Conservation (phyloP, 2,888 invertebrate genomes). For the Melanchra persicariae region DNA sequence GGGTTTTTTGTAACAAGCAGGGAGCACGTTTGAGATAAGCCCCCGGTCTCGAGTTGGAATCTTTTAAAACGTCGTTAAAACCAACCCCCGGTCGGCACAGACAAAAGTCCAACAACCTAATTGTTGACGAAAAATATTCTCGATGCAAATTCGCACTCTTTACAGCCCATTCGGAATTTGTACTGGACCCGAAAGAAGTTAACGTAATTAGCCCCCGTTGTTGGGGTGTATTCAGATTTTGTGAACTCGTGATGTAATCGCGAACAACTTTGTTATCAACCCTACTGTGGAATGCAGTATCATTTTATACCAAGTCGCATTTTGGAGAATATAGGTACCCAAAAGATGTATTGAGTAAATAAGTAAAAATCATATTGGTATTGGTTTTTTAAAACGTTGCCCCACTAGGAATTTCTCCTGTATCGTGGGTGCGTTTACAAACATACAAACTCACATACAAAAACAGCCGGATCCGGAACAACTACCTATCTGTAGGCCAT, state of each 20-base stretch:
- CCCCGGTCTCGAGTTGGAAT: slow-evolving; percentile 85
- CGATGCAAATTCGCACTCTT: slow-evolving; percentile 90
- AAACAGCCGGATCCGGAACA: no score
- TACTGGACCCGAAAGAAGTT: slow-evolving; percentile 86
- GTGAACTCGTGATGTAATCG: slow-evolving; percentile 67
- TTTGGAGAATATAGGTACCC: slow-evolving; percentile 4
- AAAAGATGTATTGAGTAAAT: slow-evolving; percentile 22
- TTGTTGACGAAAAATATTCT: slow-evolving; percentile 90
- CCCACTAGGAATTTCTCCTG: no score
- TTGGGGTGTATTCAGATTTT: slow-evolving; percentile 77
- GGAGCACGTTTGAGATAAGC: slow-evolving; percentile 88
- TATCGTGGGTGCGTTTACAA: no score
- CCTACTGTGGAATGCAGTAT: slow-evolving; percentile 53
- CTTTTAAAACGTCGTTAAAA: slow-evolving; percentile 91
- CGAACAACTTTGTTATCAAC: slow-evolving; percentile 63
- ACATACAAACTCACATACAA: no score
- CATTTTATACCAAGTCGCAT: slow-evolving; percentile 31
- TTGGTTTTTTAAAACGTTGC: no score
- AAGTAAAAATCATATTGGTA: slow-evolving; percentile 36
- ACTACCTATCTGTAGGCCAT: no score
- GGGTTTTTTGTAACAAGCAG: slow-evolving; percentile 88
- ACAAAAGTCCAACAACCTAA: slow-evolving; percentile 88
- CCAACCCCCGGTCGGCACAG: slow-evolving; percentile 85
- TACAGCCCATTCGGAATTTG: slow-evolving; percentile 89
- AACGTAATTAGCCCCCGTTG: slow-evolving; percentile 84